Evolutionary conservation across 2,113 vertebrate genomes (phyloP), one percentile per base, ranked within the genome.

Genomic region (Nycticryphes semicollaris): DNA sequence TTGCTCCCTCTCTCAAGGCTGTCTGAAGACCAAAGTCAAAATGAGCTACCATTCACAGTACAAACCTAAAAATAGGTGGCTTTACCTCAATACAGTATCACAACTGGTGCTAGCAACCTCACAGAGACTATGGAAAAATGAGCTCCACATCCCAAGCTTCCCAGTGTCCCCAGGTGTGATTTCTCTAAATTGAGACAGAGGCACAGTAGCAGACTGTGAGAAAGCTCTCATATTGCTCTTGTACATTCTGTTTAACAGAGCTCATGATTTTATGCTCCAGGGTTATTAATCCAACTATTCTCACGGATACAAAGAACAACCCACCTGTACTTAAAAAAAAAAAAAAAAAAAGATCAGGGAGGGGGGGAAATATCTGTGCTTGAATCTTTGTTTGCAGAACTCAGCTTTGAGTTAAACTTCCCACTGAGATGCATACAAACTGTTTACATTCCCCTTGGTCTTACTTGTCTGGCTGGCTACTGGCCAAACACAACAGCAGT

Each of bases 401-500:
- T 81, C 51, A 62, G 21, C 66, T 92, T 96, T 95, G 80, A 90
- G 90, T n/a, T 43, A 51, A 92, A 54, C 17, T 89, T 84, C 45
- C 82, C 41, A 88, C 0, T 69, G 78, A 73, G 54, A 89, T 9
- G 10, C 19, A 64, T 11, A 43, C 41, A 91, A 84, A 76, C 35
- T 85, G 47, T 85, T 96, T 64, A 84, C 47, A 22, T 43, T 28
- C 48, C 79, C 14, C 0, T 60, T 81, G 53, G 24, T 70, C 57
- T 87, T 87, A 37, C n/a, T 84, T 51, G 41, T 10, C 93, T 81
- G 64, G 22, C 80, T 94, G 93, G 75, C 77, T 93, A 64, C 37
- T 27, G 24, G 68, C 82, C 94, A 96, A 93, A 86, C 50, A 69
- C n/a, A 97, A 87, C 51, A 95, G 68, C 39, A 85, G 23, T 16